These are phyloP conservation scores for Mythimna albipuncta DNA, from an alignment of 2,888 invertebrate genomes.

Conservation along the genomic window DNA sequence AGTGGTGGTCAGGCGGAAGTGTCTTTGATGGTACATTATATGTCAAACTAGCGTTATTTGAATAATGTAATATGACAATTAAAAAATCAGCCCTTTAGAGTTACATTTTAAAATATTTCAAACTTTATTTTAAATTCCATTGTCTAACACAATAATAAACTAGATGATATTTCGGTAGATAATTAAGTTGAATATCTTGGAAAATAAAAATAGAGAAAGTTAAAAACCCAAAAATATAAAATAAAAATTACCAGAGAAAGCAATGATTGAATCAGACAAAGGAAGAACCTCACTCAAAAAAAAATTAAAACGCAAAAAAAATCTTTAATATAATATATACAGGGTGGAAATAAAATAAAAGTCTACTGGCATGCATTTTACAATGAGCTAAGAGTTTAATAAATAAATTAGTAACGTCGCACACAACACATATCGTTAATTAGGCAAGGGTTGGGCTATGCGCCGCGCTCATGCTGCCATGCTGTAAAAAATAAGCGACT, in stretches of 20 bases:
- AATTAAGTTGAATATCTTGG: neutral
- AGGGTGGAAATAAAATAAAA: constrained; percentile 51
- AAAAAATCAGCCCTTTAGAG: neutral
- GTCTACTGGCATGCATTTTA: constrained; percentile 63
- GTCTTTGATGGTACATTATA: too few relatives aligned
- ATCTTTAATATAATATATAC: neutral
- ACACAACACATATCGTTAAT: constrained; percentile 76
- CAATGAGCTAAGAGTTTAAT: constrained; percentile 62
- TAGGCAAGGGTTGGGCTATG: constrained; percentile 77
- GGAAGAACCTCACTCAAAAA: constrained; percentile 6
- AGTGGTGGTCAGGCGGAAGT: too few relatives aligned
- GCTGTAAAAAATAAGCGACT: constrained; percentile 83
- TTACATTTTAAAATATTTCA: neutral
- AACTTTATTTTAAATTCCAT: constrained; percentile 9
- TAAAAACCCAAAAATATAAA: neutral
- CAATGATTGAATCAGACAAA: constrained; percentile 29
- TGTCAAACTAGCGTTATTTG: neutral
- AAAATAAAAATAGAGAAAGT: neutral
- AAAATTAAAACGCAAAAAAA: neutral
- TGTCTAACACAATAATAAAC: constrained; percentile 17
- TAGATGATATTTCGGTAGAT: neutral
- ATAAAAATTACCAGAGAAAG: neutral
- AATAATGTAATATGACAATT: neutral
- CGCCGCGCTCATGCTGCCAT: constrained; percentile 86
- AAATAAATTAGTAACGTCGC: constrained; percentile 73